A percentile compares a stretch with the other conserved stretches of the same genome.
Conservation (phyloP, 2,113 vertebrate genomes). For the Argyrosomus japonicus region DNA sequence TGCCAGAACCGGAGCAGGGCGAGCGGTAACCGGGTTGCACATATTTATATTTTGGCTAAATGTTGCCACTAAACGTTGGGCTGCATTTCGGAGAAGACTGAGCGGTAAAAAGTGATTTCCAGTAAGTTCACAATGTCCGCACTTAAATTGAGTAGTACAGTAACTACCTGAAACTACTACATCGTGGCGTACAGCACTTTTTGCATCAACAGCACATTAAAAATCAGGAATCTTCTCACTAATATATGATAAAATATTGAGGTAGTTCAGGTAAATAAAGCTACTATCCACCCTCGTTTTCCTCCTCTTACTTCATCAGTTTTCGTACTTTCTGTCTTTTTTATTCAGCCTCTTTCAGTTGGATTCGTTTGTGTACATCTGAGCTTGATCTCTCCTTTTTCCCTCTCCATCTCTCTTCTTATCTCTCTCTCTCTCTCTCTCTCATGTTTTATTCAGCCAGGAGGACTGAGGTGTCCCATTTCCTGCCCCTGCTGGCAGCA, state of each 20-base stretch:
- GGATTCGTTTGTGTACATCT: not conserved
- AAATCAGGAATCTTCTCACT: too few species aligned
- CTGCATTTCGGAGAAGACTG: too few species aligned
- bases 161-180: too few species aligned
- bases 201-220: too few species aligned
- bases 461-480: constrained; percentile 59
- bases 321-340: not conserved
- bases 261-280: not conserved
- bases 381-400: not conserved
- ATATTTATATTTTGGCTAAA: too few species aligned
- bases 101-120: too few species aligned
- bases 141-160: too few species aligned
- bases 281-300: not conserved
- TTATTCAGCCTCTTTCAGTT: not conserved
- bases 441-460: constrained; percentile 73
- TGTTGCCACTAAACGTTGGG: too few species aligned
- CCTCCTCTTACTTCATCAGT: not conserved
- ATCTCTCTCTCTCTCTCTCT: not conserved
- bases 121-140: too few species aligned
- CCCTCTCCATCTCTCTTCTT: not conserved
- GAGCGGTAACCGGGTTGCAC: too few species aligned
- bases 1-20: too few species aligned
- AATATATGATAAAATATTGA: not conserved
- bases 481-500: constrained; percentile 35
- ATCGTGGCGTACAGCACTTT: too few species aligned